Conservation (phyloP, 2,888 invertebrate genomes). For the Hypolimnas misippus region DNA sequence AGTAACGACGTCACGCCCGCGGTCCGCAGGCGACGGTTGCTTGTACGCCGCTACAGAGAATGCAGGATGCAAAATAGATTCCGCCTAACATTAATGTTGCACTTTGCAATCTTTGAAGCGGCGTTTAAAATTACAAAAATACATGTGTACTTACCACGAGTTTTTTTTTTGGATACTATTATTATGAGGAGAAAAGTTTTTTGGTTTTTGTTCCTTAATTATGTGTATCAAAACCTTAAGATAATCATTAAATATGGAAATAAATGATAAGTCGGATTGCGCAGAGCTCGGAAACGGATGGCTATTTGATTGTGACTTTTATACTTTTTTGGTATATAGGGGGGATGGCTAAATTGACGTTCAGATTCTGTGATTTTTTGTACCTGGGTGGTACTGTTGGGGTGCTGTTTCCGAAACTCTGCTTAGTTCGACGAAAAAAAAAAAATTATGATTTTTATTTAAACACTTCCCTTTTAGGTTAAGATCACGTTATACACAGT, state of each 20-base stretch:
- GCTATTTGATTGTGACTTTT: conserved; percentile 75
- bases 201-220: conserved; percentile 84
- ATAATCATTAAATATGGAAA: conserved; percentile 79
- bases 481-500: background rate
- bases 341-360: conserved; percentile 62
- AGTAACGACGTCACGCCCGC: conserved; percentile 25
- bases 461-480: conserved; percentile 12
- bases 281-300: conserved; percentile 66
- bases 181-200: conserved; percentile 73
- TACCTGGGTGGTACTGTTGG: conserved; percentile 72
- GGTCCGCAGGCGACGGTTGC: conserved; percentile 49
- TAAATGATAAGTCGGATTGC: conserved; percentile 69
- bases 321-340: conserved; percentile 69
- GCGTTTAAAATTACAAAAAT: conserved; percentile 61
- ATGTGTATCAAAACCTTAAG: conserved; percentile 79
- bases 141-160: conserved; percentile 75
- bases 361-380: conserved; percentile 76
- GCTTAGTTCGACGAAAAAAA: conserved; percentile 73
- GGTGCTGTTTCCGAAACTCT: conserved; percentile 64
- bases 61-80: conserved; percentile 78
- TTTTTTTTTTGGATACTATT: conserved; percentile 73
- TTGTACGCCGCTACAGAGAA: conserved; percentile 70
- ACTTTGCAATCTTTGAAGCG: conserved; percentile 80
- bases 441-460: conserved; percentile 46
- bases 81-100: conserved; percentile 82